phyloP scores from a whole-genome alignment of 2,797 vertebrate genomes.

The Siniperca undulata region DNA sequence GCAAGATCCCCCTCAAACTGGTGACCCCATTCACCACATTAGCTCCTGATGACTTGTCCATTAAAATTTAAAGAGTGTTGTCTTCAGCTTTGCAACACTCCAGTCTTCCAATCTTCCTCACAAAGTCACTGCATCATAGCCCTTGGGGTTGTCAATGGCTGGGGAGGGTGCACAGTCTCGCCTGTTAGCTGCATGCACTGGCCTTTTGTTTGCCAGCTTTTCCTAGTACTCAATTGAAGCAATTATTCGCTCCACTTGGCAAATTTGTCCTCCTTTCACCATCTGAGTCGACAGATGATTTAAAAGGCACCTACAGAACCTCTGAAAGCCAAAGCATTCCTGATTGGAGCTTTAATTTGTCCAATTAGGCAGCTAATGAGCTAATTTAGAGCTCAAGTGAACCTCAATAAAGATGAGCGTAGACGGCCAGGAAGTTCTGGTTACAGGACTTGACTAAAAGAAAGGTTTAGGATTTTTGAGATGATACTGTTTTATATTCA shows the following conservation, averaged over 20 bases:
- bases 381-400: conserved; percentile 85
- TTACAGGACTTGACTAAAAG: conserved; percentile 42
- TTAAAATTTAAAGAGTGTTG: conserved; percentile 65
- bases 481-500: conserved; percentile 5
- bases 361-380: conserved; percentile 86
- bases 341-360: conserved; percentile 82
- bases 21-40: conserved; percentile 42
- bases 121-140: conserved; percentile 40
- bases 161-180: conserved; percentile 38
- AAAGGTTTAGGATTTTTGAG: conserved; percentile 39
- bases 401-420: conserved; percentile 74
- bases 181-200: conserved; percentile 56
- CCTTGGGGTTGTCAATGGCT: conserved; percentile 34
- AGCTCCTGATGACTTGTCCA: conserved; percentile 46
- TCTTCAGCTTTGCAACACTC: conserved; percentile 28
- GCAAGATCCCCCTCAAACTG: conserved; percentile 13
- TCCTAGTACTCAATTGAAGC: conserved; percentile 77
- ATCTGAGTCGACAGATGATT: conserved; percentile 79
- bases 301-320: conserved; percentile 83
- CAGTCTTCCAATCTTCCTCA: conserved; percentile 12
- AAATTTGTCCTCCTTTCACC: conserved; percentile 83
- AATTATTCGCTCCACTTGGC: conserved; percentile 85
- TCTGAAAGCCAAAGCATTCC: conserved; percentile 77
- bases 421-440: conserved; percentile 51
- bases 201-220: conserved; percentile 78